Base-by-base conservation (phyloP, 2,797 vertebrate genomes). In the Neosalanx taihuensis region DNA sequence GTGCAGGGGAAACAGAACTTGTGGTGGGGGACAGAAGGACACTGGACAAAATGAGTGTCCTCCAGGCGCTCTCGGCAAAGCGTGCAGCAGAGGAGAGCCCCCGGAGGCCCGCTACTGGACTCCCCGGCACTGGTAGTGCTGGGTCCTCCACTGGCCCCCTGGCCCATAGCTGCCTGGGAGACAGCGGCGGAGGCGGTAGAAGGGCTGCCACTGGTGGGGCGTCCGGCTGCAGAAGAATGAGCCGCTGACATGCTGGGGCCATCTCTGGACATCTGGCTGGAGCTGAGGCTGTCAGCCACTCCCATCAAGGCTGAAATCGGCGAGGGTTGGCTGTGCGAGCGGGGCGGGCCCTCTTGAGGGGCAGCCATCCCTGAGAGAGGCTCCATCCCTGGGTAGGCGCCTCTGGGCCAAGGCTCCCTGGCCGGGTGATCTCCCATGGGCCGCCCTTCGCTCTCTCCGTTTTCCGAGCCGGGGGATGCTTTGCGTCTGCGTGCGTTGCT, bases 1-100 rank as follows among this genome's bases (percentile, higher is more conserved):
- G 95, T 95, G 53, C 96, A 97, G 1, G 96, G 95, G 77, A 97
- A 96, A 83, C 96, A 97, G 90, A 97, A 97, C 83, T 96, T 96
- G 89, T 96, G 95, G 69, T 93, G 91, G 0, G 91, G 87, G 76
- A 96, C 94, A 0, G 95, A 93, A 1, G 96, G 96, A 89, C 96
- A 96, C 92, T 96, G 96, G 83, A 96, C 95, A 6, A 96, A 97
- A 77, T 95, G 95, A 4, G 95, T 95, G 86, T 96, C 95, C 85
- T 97, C 96, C 79, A 96, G 71, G n/a, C 94, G 89, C 87, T 95
- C 94, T 31, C 92, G 87, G 88, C 96, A 96, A 23, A 95, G 91
- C 64, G 95, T 96, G 79, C 96, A 96, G 85, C 94, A 94, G 51
- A 96, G 88, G 51, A 93, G 89, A 1, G 90, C 84, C 0, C 92